Percentiles rank a stretch among this genome's conserved stretches.
Evolutionary conservation across 2,797 vertebrate species (phyloP).

Genomic region (Karalla daura): DNA sequence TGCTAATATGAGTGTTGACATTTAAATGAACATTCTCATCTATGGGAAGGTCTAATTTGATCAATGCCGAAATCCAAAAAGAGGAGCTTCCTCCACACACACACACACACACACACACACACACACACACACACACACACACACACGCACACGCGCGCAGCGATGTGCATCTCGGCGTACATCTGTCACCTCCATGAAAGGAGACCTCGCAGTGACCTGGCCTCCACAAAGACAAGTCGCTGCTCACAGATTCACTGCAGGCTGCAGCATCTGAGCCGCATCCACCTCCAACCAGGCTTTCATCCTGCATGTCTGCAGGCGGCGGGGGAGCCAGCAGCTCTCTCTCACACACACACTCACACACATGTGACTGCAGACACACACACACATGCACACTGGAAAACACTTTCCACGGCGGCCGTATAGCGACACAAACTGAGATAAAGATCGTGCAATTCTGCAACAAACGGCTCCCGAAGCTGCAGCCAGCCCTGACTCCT

Average conservation of each 20-base stretch:
- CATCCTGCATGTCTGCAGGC: conserved; percentile 63
- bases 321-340: conserved; percentile 44
- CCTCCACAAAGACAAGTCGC: conserved; percentile 55
- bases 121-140: background rate
- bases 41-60: conserved; percentile 68
- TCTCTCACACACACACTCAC: too few relatives aligned
- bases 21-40: conserved; percentile 79
- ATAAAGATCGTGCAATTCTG: conserved; percentile 62
- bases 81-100: background rate
- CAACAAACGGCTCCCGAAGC: conserved; percentile 52
- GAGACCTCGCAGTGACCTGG: conserved; percentile 71
- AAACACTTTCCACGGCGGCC: conserved; percentile 22
- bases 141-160: background rate
- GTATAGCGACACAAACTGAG: conserved; percentile 38
- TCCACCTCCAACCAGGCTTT: conserved; percentile 56
- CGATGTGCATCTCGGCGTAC: conserved; percentile 33
- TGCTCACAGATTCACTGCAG: conserved; percentile 44
- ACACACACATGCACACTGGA: conserved; percentile 43
- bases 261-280: conserved; percentile 53
- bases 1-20: conserved; percentile 71
- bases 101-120: background rate
- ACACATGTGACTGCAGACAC: conserved; percentile 49
- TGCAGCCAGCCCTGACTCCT: conserved; percentile 21
- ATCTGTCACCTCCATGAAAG: conserved; percentile 68
- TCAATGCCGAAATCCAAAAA: conserved; percentile 52